Evolutionary conservation across 2,888 invertebrate species (phyloP).

Genomic region (Flabesymbios commensalis): DNA sequence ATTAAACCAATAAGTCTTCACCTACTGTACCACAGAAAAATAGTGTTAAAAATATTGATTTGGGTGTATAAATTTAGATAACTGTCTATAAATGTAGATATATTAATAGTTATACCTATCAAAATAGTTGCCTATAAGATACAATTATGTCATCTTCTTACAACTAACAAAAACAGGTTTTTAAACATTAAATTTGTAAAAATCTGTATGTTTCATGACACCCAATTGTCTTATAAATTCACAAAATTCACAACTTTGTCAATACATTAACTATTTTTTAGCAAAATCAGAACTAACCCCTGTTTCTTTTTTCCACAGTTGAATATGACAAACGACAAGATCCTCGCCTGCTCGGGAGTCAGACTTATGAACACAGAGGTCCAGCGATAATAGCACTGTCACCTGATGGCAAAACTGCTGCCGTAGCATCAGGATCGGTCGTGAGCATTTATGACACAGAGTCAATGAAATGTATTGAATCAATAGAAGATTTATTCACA

Average conservation of each 20-base stretch:
- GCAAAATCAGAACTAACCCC: background rate
- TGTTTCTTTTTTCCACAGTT: conserved; percentile 65
- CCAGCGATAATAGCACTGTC: conserved; percentile 71
- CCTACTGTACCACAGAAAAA: background rate
- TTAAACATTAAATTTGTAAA: too few relatives aligned
- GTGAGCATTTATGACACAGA: conserved; percentile 74
- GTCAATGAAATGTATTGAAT: conserved; percentile 70
- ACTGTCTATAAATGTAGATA: too few relatives aligned
- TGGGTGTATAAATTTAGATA: too few relatives aligned
- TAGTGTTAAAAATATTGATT: too few relatives aligned
- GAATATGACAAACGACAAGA: conserved; percentile 79
- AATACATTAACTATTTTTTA: too few relatives aligned
- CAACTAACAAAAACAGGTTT: too few relatives aligned
- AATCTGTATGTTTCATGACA: too few relatives aligned
- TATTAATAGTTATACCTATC: too few relatives aligned
- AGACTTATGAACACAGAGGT: conserved; percentile 64
- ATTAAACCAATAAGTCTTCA: background rate
- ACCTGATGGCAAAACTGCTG: conserved; percentile 78
- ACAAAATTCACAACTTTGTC: too few relatives aligned
- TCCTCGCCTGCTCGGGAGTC: conserved; percentile 73
- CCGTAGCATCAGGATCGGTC: conserved; percentile 70
- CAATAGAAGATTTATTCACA: conserved; percentile 69
- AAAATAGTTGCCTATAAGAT: too few relatives aligned
- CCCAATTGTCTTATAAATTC: too few relatives aligned
- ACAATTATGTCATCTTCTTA: too few relatives aligned